These are phyloP conservation scores for Synergus japonicus DNA, from an alignment of 2,888 invertebrate species.

Conservation along the genomic window DNA sequence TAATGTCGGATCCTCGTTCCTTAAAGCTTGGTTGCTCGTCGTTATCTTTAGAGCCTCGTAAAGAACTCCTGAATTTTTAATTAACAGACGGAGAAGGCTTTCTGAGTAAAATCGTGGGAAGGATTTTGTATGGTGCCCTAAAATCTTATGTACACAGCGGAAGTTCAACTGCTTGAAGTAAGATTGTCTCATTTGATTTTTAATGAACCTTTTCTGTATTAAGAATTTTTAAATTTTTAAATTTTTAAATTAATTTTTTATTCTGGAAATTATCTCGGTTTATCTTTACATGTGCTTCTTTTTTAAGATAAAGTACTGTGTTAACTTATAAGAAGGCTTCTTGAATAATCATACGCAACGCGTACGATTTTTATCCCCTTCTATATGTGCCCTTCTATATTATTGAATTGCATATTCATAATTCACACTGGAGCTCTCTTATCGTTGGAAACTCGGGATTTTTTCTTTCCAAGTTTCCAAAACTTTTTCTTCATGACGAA, in stretches of 20 bases:
- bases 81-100: conserved; percentile 53
- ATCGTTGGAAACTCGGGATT: conserved; percentile 10
- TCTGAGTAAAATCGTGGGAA: conserved; percentile 27
- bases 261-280: no score
- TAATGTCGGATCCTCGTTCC: conserved; percentile 58
- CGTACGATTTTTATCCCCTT: background rate
- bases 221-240: background rate
- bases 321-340: background rate
- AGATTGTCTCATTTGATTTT: background rate
- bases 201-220: background rate
- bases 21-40: conserved; percentile 56
- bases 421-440: conserved; percentile 7
- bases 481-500: conserved; percentile 39
- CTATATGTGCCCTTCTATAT: background rate
- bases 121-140: background rate
- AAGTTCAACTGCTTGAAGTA: background rate
- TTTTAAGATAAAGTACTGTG: background rate
- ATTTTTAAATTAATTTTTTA: no score
- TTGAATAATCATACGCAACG: background rate
- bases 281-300: background rate
- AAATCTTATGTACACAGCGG: background rate
- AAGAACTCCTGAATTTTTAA: conserved; percentile 60
- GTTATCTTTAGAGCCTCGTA: conserved; percentile 57
- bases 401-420: conserved; percentile 36
- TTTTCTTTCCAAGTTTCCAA: conserved; percentile 43